Conservation (phyloP, 2,797 vertebrate species). For the Pitangus sulphuratus region DNA sequence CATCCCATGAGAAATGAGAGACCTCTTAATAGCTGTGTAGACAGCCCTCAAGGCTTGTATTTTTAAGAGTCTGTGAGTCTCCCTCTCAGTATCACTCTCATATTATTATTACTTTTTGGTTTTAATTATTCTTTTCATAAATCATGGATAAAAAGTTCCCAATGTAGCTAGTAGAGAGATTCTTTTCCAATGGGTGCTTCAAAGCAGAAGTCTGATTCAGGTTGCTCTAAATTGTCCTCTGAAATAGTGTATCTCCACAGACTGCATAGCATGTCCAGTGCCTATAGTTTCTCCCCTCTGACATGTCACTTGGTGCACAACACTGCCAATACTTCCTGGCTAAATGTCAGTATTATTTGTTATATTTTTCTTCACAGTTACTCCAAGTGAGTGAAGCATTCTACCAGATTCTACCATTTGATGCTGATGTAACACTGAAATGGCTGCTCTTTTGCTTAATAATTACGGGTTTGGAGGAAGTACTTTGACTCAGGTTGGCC, state of each 20-base stretch:
- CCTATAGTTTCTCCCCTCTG: not conserved
- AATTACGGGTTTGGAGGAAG: not conserved
- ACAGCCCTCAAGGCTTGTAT: not conserved
- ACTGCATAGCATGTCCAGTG: fast-evolving
- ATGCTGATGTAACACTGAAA: not conserved
- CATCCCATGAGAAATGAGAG: not conserved
- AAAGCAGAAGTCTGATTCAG: not conserved
- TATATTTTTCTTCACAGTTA: not conserved
- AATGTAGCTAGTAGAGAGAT: not conserved
- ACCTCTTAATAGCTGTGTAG: not conserved
- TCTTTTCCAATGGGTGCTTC: not conserved
- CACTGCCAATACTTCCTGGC: not conserved
- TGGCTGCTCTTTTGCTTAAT: not conserved
- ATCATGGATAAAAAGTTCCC: not conserved
- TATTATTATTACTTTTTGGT: not conserved
- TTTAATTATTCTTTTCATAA: not conserved
- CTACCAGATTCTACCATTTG: not conserved
- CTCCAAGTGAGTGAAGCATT: not conserved
- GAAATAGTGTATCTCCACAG: not conserved
- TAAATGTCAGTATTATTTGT: not conserved
- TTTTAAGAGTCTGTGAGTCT: not conserved
- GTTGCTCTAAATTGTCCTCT: not conserved
- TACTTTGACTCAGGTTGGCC: not conserved
- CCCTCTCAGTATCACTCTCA: not conserved
- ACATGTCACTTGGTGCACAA: not conserved